A percentile compares a stretch with the other conserved stretches of the same genome.
Conservation (phyloP, 2,113 vertebrate genomes). For the Apus apus region DNA sequence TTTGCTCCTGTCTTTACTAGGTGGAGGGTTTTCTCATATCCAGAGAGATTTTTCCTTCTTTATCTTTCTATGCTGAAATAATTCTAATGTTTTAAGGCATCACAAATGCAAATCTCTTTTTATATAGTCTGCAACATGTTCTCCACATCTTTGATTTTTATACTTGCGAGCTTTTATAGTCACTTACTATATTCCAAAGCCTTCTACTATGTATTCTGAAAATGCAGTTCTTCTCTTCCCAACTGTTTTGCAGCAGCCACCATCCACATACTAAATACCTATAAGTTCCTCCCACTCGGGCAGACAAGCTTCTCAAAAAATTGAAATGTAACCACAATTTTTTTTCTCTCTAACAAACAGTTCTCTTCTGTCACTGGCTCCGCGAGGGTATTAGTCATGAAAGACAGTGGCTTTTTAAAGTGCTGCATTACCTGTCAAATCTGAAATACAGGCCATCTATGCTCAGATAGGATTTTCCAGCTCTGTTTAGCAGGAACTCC, state of each 20-base stretch:
- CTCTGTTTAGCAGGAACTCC: not conserved
- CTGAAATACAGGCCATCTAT: constrained; percentile 2
- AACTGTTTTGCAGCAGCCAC: not conserved
- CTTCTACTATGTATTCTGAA: not conserved
- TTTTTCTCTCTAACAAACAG: not conserved
- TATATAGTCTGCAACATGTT: not conserved
- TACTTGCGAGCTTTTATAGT: not conserved
- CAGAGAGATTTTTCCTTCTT: not conserved
- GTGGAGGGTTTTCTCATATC: not conserved
- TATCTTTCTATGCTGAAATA: not conserved
- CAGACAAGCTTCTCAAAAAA: not conserved
- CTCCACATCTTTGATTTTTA: constrained; percentile 2
- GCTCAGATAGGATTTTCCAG: constrained; percentile 11
- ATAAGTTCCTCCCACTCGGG: not conserved
- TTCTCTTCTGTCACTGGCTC: not conserved
- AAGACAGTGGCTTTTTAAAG: constrained; percentile 26
- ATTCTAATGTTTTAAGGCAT: not conserved
- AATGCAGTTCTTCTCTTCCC: not conserved
- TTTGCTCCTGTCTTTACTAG: not conserved
- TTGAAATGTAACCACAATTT: not conserved
- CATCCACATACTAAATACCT: not conserved
- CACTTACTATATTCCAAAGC: not conserved
- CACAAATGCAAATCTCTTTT: not conserved
- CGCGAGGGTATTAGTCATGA: not conserved
- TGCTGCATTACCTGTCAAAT: constrained; percentile 13